Base-by-base conservation (phyloP, 1,140 invertebrate genomes). In the Drosophila bocki region DNA sequence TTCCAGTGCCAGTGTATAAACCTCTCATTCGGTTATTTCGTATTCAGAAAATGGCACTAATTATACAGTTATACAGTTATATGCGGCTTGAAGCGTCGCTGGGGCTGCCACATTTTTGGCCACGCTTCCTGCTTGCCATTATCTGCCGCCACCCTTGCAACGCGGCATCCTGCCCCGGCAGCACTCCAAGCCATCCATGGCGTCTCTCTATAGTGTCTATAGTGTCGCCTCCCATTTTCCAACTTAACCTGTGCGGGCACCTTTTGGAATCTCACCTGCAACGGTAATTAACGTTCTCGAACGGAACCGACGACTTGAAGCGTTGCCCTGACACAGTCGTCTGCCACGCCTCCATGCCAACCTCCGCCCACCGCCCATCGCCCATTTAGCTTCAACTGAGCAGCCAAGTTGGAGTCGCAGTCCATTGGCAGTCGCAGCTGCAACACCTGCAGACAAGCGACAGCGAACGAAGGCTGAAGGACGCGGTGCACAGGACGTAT, bases 201-300 rank as follows among this genome's bases (percentile, higher is more conserved):
- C 13, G 33, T 54, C 50, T 33, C 47, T 35, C 60, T 51, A 53
- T 53, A 61, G 45, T 41, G 56, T 44, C 56, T 59, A 45, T 59
- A 59, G 37, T 59, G 57, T 60, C 53, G 29, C 65, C 26, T 13
- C n/a, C 12, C 65, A 48, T 9, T 50, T n/a, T 50, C 33, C 50
- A 56, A 33, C 65, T 72, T 70, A 47, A 50, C 44, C 51, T 15
- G 42, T 22, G 11, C 22, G 26, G 47, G 56, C 59, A 29, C 62
- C 62, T 59, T 64, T 54, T 70, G 47, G 37, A 29, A 69, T 44
- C 51, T 70, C 74, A 39, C 59, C 64, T 67, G 72, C 65, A 70
- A 87, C 80, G 85, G 85, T 87, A 87, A 87, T 87, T 87, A 87
- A 87, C 85, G 84, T 90, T 79, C 85, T 87, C 81, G 84, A 87